Percentiles rank a stretch among this genome's conserved stretches.
These are phyloP conservation scores for Leptinotarsa rubiginosa DNA, from an alignment of 2,888 invertebrate genomes.

Conservation along the genomic window DNA sequence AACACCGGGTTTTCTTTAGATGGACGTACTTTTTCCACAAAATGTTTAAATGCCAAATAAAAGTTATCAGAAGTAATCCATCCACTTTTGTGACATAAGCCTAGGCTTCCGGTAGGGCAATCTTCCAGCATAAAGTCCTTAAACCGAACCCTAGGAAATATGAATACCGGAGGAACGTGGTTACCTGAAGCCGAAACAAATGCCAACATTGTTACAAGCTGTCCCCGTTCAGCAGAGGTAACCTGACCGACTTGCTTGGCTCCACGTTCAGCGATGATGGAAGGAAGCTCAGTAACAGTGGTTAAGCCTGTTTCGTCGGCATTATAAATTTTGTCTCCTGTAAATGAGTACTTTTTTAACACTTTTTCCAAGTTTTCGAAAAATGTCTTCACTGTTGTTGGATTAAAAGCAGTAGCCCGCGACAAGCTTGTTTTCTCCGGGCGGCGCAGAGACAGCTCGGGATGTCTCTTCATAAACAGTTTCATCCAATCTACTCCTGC, in stretches of 20 bases:
- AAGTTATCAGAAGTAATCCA: conserved; percentile 22
- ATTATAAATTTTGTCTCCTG: conserved; percentile 10
- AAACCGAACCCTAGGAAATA: conserved; percentile 22
- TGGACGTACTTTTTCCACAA: conserved; percentile 3
- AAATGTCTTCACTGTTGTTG: conserved; percentile 6
- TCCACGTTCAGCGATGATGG: conserved; percentile 8
- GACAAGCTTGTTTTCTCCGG: conserved; percentile 7
- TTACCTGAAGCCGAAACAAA: conserved; percentile 12
- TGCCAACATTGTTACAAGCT: conserved; percentile 16
- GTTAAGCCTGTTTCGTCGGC: conserved; percentile 22
- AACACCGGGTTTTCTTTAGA: conserved; percentile 49
- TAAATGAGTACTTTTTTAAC: not conserved
- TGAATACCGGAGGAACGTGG: conserved; percentile 10
- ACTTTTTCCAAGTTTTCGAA: not conserved
- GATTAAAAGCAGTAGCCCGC: conserved; percentile 5
- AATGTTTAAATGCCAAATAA: not conserved
- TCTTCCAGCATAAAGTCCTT: conserved; percentile 20
- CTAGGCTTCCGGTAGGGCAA: conserved; percentile 10
- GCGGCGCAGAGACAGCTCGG: not conserved
- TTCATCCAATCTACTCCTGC: conserved; percentile 26
- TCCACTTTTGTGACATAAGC: conserved; percentile 11
- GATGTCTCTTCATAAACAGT: conserved; percentile 17
- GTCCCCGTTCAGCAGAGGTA: conserved; percentile 9
- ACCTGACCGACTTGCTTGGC: conserved; percentile 11
- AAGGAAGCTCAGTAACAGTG: conserved; percentile 10